phyloP scores from a whole-genome alignment of 2,888 invertebrate genomes.

The Watsonalla cultraria region DNA sequence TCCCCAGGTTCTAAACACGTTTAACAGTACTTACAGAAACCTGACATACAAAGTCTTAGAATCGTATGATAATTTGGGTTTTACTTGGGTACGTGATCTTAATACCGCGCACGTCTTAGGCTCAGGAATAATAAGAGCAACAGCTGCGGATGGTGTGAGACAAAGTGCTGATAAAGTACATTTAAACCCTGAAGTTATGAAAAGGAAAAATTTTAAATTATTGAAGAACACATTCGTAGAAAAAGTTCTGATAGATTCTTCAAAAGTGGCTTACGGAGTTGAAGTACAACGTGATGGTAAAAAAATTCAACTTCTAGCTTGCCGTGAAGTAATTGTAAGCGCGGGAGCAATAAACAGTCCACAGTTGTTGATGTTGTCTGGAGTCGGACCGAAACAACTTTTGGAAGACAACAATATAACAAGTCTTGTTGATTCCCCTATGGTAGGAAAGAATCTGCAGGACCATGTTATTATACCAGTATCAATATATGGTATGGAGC shows the following conservation, averaged over 20 bases:
- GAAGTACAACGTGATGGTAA: not conserved
- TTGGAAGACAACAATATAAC: conserved; percentile 41
- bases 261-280: not conserved
- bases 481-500: conserved; percentile 22
- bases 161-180: not conserved
- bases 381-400: conserved; percentile 54
- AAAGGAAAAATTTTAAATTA: not conserved
- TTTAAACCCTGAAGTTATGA: not conserved
- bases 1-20: conserved; percentile 5
- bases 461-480: conserved; percentile 53
- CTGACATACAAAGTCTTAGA: not conserved
- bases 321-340: not conserved
- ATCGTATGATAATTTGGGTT: not conserved
- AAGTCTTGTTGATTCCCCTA: conserved; percentile 42
- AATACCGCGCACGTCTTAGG: not conserved
- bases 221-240: not conserved
- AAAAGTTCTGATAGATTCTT: not conserved
- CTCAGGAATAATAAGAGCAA: not conserved
- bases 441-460: conserved; percentile 63
- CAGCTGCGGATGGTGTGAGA: not conserved
- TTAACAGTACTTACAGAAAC: conserved; percentile 31
- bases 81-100: not conserved
- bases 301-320: not conserved
- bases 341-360: conserved; percentile 40
- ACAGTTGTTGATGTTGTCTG: conserved; percentile 61